Conservation (phyloP, 2,113 vertebrate species). For the Amia ocellicauda region DNA sequence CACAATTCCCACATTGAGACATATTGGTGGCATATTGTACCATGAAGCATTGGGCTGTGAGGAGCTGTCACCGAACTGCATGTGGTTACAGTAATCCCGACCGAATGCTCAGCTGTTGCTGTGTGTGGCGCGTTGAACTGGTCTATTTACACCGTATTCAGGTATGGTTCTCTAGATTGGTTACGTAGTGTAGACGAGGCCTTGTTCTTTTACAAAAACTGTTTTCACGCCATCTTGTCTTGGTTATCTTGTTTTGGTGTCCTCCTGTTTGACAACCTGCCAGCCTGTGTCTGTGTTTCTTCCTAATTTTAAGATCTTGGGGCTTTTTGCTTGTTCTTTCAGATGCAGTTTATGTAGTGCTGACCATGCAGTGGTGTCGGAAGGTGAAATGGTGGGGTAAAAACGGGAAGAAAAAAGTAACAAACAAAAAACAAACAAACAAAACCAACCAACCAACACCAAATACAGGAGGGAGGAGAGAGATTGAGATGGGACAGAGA, state of each 20-base stretch:
- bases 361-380: slow-evolving; percentile 64
- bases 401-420: slow-evolving; percentile 55
- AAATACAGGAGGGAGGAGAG: slow-evolving; percentile 64
- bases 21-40: too few relatives aligned
- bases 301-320: not conserved
- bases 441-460: slow-evolving; percentile 50
- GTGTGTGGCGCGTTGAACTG: too few relatives aligned
- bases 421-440: slow-evolving; percentile 47
- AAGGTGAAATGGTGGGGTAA: slow-evolving; percentile 56
- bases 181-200: too few relatives aligned
- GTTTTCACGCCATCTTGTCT: too few relatives aligned
- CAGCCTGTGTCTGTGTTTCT: not conserved
- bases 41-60: too few relatives aligned
- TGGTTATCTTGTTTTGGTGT: not conserved
- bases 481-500: slow-evolving; percentile 32
- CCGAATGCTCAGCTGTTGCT: too few relatives aligned
- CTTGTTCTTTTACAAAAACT: too few relatives aligned
- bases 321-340: slow-evolving; percentile 46
- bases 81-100: too few relatives aligned
- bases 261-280: not conserved
- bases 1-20: too few relatives aligned
- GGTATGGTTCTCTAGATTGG: too few relatives aligned
- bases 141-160: too few relatives aligned
- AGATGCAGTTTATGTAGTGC: slow-evolving; percentile 94
- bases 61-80: too few relatives aligned